phyloP scores from a whole-genome alignment of 2,113 vertebrate species.

The Parus major region DNA sequence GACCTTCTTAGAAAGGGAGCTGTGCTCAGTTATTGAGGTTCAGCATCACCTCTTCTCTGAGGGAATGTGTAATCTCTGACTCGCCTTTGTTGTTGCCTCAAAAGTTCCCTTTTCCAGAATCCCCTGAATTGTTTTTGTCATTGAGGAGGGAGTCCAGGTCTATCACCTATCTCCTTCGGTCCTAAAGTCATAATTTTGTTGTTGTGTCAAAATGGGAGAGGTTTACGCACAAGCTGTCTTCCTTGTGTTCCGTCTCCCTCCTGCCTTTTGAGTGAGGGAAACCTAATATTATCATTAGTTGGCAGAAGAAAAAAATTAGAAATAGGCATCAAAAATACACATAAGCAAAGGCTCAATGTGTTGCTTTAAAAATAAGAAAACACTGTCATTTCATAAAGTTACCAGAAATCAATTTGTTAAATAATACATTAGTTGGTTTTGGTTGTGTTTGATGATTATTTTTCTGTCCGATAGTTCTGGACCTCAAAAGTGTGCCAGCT shows the following conservation, averaged over 20 bases:
- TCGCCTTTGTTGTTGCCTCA: neutral
- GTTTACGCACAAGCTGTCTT: neutral
- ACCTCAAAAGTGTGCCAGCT: constrained; percentile 89
- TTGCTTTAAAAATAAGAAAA: neutral
- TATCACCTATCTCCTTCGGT: neutral
- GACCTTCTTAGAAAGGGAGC: neutral
- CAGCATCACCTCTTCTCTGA: neutral
- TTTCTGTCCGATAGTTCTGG: constrained; percentile 75
- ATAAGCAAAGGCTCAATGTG: neutral
- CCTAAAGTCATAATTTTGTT: neutral
- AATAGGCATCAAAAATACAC: neutral
- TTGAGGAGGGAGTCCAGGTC: neutral
- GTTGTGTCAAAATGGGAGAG: neutral
- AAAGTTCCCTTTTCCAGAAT: neutral
- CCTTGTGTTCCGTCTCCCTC: neutral
- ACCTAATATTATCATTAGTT: neutral
- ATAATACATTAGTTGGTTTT: neutral
- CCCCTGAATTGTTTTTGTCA: neutral
- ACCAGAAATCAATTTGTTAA: neutral
- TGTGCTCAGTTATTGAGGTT: neutral
- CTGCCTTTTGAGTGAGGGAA: neutral
- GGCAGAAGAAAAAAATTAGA: neutral
- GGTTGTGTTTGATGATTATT: neutral
- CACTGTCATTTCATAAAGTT: neutral
- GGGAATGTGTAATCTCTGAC: neutral